Evolutionary conservation across 2,113 vertebrate genomes (phyloP).

Genomic region (Lontra canadensis): DNA sequence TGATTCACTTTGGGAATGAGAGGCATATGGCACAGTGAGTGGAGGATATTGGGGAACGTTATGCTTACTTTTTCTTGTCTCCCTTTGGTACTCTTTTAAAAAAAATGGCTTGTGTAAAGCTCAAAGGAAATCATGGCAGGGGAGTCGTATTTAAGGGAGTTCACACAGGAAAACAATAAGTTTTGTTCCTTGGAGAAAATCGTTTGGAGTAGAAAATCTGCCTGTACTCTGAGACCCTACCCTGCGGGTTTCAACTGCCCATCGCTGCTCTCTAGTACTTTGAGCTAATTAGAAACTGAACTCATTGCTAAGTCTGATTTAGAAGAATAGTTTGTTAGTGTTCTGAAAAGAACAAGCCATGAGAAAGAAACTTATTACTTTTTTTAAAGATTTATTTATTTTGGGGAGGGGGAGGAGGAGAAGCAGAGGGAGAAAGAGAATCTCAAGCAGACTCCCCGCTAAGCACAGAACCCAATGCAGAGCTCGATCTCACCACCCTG

Average conservation of each 20-base stretch:
- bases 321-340: background rate
- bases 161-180: slow-evolving; percentile 29
- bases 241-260: background rate
- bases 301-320: slow-evolving; percentile 30
- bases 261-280: background rate
- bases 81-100: background rate
- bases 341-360: background rate
- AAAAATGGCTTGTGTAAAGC: slow-evolving; percentile 47
- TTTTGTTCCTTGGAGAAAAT: background rate
- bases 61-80: slow-evolving; percentile 51
- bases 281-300: slow-evolving; percentile 39
- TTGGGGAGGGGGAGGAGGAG: background rate
- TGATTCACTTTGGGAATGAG: background rate
- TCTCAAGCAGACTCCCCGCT: background rate
- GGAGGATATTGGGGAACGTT: background rate
- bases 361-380: slow-evolving; percentile 8
- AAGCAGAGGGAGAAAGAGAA: background rate
- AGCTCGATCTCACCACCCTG: background rate
- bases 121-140: slow-evolving; percentile 64
- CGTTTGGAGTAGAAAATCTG: background rate
- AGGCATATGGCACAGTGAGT: background rate
- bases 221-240: background rate
- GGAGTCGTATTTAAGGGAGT: slow-evolving; percentile 42
- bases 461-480: background rate
- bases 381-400: background rate